Evolutionary conservation across 2,113 vertebrate species (phyloP).

Genomic region (Triplophysa siluroides): DNA sequence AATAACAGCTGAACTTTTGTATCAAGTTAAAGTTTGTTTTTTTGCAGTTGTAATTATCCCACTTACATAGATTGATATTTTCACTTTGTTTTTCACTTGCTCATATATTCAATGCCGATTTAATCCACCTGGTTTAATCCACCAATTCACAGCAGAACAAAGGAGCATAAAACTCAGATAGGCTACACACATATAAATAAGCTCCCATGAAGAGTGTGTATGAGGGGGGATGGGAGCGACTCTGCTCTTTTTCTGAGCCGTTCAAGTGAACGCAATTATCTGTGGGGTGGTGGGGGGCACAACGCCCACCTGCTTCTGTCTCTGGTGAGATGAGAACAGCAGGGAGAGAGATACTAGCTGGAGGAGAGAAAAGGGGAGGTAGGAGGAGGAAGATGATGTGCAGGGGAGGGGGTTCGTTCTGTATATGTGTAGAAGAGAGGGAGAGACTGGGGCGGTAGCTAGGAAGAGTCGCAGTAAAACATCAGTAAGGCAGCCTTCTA

Average conservation of each 20-base stretch:
- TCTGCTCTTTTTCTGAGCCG: conserved; percentile 25
- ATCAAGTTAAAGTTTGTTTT: too few relatives aligned
- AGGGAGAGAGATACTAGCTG: conserved; percentile 1
- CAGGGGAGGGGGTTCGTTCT: conserved; percentile 21
- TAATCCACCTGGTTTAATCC: not conserved
- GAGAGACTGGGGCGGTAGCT: conserved; percentile 41
- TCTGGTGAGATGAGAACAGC: conserved; percentile 26
- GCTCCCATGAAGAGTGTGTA: conserved; percentile 5
- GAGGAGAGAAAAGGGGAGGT: conserved; percentile 30
- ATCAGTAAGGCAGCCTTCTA: conserved; percentile 48
- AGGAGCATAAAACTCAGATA: conserved; percentile 45
- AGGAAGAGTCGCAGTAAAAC: conserved; percentile 46
- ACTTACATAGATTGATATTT: too few relatives aligned
- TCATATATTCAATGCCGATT: too few relatives aligned
- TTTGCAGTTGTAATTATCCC: too few relatives aligned
- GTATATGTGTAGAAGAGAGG: conserved; percentile 5
- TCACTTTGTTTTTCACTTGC: too few relatives aligned
- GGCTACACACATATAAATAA: conserved; percentile 9
- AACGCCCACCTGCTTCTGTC: conserved; percentile 53
- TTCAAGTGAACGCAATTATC: conserved; percentile 45
- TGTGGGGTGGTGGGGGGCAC: conserved; percentile 26
- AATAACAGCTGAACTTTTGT: too few relatives aligned
- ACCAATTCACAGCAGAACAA: conserved; percentile 55
- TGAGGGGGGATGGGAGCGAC: conserved; percentile 60
- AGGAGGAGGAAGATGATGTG: conserved; percentile 29